Conservation (phyloP, 1,140 invertebrate species). For the Cydia splendana region DNA sequence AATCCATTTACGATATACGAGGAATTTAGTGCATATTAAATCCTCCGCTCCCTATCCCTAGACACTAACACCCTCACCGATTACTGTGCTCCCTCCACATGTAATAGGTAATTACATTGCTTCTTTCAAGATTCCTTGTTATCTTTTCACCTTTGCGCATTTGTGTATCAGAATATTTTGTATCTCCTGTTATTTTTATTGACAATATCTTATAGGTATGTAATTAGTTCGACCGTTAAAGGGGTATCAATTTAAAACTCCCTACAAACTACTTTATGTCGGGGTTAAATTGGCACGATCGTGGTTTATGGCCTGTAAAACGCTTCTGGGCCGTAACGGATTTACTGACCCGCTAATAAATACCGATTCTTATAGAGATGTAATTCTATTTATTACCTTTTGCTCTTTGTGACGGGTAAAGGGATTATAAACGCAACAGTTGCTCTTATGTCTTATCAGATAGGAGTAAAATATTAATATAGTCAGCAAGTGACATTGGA, state of each 20-base stretch:
- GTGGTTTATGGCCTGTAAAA: slow-evolving; percentile 15
- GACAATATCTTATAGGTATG: background rate
- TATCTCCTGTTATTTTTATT: background rate
- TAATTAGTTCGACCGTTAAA: slow-evolving; percentile 23
- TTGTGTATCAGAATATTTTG: background rate
- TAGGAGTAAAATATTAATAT: background rate
- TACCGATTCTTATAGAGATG: slow-evolving; percentile 16
- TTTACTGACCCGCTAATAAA: slow-evolving; percentile 28
- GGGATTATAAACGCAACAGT: background rate
- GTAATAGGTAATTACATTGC: no score
- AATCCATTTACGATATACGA: background rate
- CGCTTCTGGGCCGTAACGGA: slow-evolving; percentile 15
- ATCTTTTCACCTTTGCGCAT: background rate
- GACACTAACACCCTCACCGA: background rate
- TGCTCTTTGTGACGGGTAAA: slow-evolving; percentile 7
- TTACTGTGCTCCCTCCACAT: background rate
- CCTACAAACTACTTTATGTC: slow-evolving; percentile 24
- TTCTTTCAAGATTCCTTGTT: background rate
- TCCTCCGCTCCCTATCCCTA: background rate
- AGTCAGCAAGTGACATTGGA: background rate
- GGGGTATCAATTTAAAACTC: slow-evolving; percentile 4
- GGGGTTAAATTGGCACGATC: slow-evolving; percentile 23
- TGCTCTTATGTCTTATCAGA: background rate
- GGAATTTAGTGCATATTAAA: slow-evolving; percentile 11
- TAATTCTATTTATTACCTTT: slow-evolving; percentile 1